A percentile compares a stretch with the other conserved stretches of the same genome.
Evolutionary conservation across 2,888 invertebrate genomes (phyloP).

Genomic region (Lasioglossum leucozonium): DNA sequence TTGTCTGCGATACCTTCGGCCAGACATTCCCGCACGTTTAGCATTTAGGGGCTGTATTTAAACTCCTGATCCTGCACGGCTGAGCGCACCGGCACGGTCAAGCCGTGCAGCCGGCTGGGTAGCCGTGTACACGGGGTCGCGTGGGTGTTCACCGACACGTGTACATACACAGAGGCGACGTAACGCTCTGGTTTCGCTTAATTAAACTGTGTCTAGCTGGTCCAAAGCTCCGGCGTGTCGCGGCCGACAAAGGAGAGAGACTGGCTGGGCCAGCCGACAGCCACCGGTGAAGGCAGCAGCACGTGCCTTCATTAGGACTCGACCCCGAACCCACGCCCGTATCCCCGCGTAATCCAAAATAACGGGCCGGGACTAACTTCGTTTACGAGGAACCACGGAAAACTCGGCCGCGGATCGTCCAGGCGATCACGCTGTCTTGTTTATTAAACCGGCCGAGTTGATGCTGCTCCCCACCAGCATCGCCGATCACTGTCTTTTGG

Average conservation of each 20-base stretch:
- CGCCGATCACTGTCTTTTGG: neutral
- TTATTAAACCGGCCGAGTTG: neutral
- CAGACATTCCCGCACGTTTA: conserved; percentile 38
- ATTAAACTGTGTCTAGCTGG: conserved; percentile 80
- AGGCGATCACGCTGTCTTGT: neutral
- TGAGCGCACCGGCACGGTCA: conserved; percentile 43
- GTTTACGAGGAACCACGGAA: conserved; percentile 66
- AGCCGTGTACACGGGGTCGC: conserved; percentile 42
- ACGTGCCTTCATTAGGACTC: conserved; percentile 80
- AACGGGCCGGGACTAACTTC: conserved; percentile 73
- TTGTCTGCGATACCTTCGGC: conserved; percentile 7
- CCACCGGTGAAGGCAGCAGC: conserved; percentile 52
- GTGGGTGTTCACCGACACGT: conserved; percentile 67
- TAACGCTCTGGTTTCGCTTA: conserved; percentile 78
- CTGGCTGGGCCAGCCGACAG: conserved; percentile 50
- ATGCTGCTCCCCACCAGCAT: neutral
- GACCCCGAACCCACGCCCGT: conserved; percentile 45
- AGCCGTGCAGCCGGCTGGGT: conserved; percentile 45
- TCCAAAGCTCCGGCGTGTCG: conserved; percentile 72
- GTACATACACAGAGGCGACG: conserved; percentile 62
- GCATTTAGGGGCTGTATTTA: conserved; percentile 50
- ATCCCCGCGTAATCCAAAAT: conserved; percentile 74
- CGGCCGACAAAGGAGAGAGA: conserved; percentile 67
- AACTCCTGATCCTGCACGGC: conserved; percentile 56
- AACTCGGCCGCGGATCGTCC: conserved; percentile 51